Evolutionary conservation across 2,797 vertebrate species (phyloP), one percentile per base, ranked within the genome.

Genomic region (Enteromius fasciolatus): DNA sequence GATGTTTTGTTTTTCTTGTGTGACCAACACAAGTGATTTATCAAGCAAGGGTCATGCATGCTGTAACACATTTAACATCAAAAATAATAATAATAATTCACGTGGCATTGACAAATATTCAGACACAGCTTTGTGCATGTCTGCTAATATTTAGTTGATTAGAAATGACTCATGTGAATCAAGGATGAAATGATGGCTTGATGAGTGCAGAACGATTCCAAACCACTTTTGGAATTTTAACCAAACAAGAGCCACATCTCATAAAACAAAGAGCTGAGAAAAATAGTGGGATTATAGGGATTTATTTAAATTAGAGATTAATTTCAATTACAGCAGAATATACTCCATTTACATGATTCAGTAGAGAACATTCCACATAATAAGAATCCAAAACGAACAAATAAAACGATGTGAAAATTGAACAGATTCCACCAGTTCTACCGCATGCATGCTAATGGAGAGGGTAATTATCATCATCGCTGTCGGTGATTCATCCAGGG

Each of bases 381-480:
- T 33, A 82, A 28, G 41, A 4, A 67, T 80, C 80, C 79, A 75
- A 59, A 77, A 20, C 63, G 12, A 59, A 80, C 3, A 31, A 57
- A 69, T 80, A 75, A 83, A 67, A 54, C 41, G 20, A 25, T 82
- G 82, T 36, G 20, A 59, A 67, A 52, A 17, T 36, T 82, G 70
- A 84, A 72, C 25, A 2, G 33, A 61, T 82, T 82, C 76, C 85
- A 73, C 23, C 20, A 63, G 84, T 80, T 85, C 72, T 48, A 78
- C 79, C 78, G 36, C 84, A 85, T 84, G 83, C 76, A 80, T 85
- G 83, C 82, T 76, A 76, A 81, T 86, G 78, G 81, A 81, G 81
- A 78, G 61, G 31, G 85, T 84, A 85, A 87, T 86, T 82, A 83
- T 59, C 69, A 76, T 83, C 78, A 85, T 85, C 76, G 73, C 75